phyloP scores from a whole-genome alignment of 2,888 invertebrate species.

The Chymomyza caudatula region DNA sequence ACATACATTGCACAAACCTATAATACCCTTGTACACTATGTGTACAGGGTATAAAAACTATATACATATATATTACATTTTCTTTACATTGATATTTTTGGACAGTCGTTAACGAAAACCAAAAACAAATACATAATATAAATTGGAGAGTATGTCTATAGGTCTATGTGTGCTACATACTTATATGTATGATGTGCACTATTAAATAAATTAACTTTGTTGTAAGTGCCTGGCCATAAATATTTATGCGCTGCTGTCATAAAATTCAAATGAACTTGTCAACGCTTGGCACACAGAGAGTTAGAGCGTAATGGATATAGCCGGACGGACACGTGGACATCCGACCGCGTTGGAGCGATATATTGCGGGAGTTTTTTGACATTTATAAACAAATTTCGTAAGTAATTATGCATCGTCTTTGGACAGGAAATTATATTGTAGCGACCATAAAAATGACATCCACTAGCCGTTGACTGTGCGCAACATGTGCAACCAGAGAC shows the following conservation, averaged over 20 bases:
- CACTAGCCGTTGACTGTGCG: constrained; percentile 15
- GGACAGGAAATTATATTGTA: constrained; percentile 69
- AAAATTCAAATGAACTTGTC: constrained; percentile 67
- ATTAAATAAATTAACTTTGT: constrained; percentile 68
- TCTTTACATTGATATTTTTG: neutral
- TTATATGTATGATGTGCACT: constrained; percentile 28
- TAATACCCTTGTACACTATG: no score
- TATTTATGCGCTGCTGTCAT: constrained; percentile 58
- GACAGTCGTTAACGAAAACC: neutral
- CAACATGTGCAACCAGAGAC: neutral
- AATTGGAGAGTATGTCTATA: neutral
- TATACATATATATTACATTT: no score
- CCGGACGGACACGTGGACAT: neutral
- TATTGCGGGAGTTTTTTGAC: constrained; percentile 9
- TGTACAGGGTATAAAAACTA: no score
- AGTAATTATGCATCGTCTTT: constrained; percentile 65
- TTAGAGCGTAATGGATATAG: neutral
- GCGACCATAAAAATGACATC: constrained; percentile 56
- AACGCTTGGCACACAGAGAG: constrained; percentile 2
- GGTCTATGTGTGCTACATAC: neutral
- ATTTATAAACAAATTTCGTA: constrained; percentile 55
- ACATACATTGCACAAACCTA: no score
- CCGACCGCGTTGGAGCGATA: neutral
- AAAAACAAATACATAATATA: neutral
- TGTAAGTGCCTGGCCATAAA: constrained; percentile 66